Evolutionary conservation across 2,797 vertebrate genomes (phyloP).

Genomic region (Distichodus sexfasciatus): DNA sequence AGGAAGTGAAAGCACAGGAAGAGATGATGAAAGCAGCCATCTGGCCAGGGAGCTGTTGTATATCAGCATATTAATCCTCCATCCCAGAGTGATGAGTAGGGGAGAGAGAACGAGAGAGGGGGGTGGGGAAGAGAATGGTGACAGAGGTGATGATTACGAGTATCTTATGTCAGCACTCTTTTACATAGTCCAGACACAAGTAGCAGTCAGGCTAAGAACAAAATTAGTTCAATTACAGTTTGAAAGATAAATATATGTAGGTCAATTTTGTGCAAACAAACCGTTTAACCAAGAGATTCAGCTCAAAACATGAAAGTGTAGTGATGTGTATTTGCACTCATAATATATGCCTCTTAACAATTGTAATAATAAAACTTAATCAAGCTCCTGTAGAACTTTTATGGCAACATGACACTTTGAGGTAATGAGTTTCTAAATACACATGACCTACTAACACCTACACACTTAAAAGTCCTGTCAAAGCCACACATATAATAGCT

Average conservation of each 20-base stretch:
- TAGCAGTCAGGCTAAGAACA: not conserved
- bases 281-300: not conserved
- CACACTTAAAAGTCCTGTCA: too few relatives aligned
- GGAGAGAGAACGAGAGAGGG: conserved; percentile 39
- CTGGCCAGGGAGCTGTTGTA: conserved; percentile 58
- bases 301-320: not conserved
- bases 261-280: not conserved
- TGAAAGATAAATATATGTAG: not conserved
- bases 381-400: not conserved
- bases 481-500: too few relatives aligned
- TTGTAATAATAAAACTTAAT: not conserved
- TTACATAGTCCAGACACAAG: conserved; percentile 18
- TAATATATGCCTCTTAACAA: not conserved
- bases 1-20: conserved; percentile 28
- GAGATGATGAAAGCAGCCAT: conserved; percentile 62
- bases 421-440: not conserved
- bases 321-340: not conserved
- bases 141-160: conserved; percentile 41
- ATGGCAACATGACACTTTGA: not conserved
- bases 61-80: conserved; percentile 64
- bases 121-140: conserved; percentile 40
- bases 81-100: conserved; percentile 44
- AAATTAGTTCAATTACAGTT: not conserved
- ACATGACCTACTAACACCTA: not conserved
- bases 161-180: conserved; percentile 5